Evolutionary conservation across 1,140 invertebrate species (phyloP).

Genomic region (Ips nitidus): DNA sequence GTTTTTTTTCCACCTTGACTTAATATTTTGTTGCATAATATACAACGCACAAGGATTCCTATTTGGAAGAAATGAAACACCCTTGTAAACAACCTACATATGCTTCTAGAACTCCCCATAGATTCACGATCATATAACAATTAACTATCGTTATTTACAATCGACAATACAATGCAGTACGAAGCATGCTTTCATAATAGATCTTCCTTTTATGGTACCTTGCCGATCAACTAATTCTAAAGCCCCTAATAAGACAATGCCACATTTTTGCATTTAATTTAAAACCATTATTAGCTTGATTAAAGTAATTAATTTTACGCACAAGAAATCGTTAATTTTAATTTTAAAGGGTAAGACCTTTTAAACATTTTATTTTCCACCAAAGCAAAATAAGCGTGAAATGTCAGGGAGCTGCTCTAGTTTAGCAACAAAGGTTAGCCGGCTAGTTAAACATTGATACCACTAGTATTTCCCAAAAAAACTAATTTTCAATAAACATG

Average conservation of each 20-base stretch:
- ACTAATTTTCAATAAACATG: no score
- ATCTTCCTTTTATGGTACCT: constrained; percentile 20
- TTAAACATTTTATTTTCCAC: no score
- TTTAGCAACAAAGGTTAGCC: neutral
- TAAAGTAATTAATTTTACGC: neutral
- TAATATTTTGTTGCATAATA: no score
- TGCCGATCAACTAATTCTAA: constrained; percentile 19
- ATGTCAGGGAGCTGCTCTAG: neutral
- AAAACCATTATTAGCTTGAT: constrained; percentile 3
- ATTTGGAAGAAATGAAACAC: no score
- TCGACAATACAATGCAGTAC: constrained; percentile 17
- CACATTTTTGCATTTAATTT: constrained; percentile 18
- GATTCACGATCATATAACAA: no score
- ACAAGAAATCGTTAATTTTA: no score
- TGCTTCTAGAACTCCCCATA: no score
- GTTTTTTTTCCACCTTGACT: no score
- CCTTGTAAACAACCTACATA: no score
- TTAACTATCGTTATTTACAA: neutral
- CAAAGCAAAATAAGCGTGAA: neutral
- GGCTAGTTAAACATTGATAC: neutral
- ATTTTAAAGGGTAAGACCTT: no score
- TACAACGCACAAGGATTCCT: no score
- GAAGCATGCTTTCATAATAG: constrained; percentile 14
- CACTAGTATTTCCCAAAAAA: no score
- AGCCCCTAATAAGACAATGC: constrained; percentile 17